Evolutionary conservation across 2,888 invertebrate species (phyloP), one percentile per base, ranked within the genome.

Genomic region (Subacronicta megacephala): DNA sequence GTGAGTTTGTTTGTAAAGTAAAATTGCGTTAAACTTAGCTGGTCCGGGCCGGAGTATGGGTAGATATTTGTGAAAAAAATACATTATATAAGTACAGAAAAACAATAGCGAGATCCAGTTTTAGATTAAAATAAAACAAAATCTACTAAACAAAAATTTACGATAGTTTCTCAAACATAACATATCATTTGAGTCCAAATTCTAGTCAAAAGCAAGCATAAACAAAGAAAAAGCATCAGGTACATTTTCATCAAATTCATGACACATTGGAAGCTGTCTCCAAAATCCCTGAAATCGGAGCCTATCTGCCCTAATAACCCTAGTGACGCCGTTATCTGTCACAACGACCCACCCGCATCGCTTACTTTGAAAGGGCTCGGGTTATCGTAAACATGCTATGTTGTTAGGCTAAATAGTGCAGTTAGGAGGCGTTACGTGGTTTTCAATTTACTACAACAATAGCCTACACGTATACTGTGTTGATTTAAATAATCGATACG

Each of bases 381-480:
- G 52, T 70, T 73, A 75, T 67, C 71, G 57, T 60, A 62, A 74
- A 77, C 74, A 67, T 74, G 52, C 42, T 44, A 40, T 54, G 61
- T 64, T 75, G 72, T 74, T 75, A 54, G 33, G 13, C 55, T 59
- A 55, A 62, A 67, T 64, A 77, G 58, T 65, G 63, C 71, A 74
- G 73, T 72, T 62, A 68, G 66, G 63, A 63, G 60, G 50, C 78
- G 70, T 74, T 71, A 67, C 72, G 76, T 61, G 82, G 80, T 82
- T 81, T 84, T 84, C 81, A 83, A 83, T 83, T 83, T 80, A 81
- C 72, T 64, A 42, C 56, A 75, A 83, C 83, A 83, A 83, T 73
- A 63, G 79, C 65, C 64, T 60, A 73, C 68, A 63, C 41, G 61
- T 66, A 64, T 75, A 72, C 62, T 16, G 43, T 15, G 56, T 68